Base-by-base conservation (phyloP, 2,113 vertebrate species). In the Todiramphus chloris region DNA sequence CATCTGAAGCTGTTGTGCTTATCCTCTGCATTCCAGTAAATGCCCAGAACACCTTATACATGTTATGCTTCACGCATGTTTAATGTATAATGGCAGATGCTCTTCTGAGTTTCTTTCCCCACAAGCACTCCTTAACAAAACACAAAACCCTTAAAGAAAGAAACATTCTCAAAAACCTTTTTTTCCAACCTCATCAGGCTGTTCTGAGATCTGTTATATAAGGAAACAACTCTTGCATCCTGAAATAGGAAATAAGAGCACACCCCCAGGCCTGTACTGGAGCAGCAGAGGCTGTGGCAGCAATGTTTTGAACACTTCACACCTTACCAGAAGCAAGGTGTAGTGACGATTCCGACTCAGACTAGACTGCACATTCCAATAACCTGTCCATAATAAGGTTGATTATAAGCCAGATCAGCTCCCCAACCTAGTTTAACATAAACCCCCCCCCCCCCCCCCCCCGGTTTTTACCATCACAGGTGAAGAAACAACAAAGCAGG, bases 11-110 rank as follows among this genome's bases (percentile, higher is more conserved):
- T 58, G 44, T 11, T 58, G 35, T 33, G 44, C 44, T 62, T 77
- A 60, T 51, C 64, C 18, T 68, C 41, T 44, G 16, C 43, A 62
- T 37, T 39, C 21, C 75, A 88, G 43, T 13, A 94, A 92, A 77
- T 12, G 13, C 48, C 68, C 35, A 87, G 37, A 89, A 89, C 9
- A 18, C 1, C 4, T 10, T 35, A 64, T 0, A 16, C 5, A 43
- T 0, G 0, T 39, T 16, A 50, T 2, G 50, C 8, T 9, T n/a
- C 13, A 58, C 18, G 24, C 0, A 62, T 6, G 9, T 16, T 89
- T 64, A 51, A 64, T 0, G 0, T 20, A 6, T 10, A 86, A 41
- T 0, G 1, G 59, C 53, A 67, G 23, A 35, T 11, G 12, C 9
- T 91, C 44, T 66, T 11, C 30, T 21, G 27, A 37, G 13, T 28